Evolutionary conservation across 1,140 invertebrate species (phyloP).

Genomic region (Drosophila rufa): DNA sequence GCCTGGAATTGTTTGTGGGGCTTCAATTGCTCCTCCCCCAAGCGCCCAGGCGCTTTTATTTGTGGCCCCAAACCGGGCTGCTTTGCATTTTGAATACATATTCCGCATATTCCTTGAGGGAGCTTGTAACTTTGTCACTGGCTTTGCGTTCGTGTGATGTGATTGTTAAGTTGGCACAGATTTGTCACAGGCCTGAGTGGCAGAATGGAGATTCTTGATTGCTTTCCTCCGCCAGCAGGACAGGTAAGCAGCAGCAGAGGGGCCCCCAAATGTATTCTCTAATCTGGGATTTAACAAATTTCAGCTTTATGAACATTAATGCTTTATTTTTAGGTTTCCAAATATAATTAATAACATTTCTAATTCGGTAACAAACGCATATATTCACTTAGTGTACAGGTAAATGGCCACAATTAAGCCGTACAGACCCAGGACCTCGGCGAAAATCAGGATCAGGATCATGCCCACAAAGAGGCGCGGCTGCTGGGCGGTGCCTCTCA

Average conservation of each 20-base stretch:
- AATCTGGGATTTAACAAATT: constrained; percentile 2
- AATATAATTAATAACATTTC: background rate
- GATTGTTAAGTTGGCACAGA: constrained; percentile 74
- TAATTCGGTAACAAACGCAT: too few species aligned
- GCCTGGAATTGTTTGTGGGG: constrained; percentile 36
- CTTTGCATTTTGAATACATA: constrained; percentile 75
- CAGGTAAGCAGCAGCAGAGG: background rate
- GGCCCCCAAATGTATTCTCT: background rate
- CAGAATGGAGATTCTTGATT: constrained; percentile 25
- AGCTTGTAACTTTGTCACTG: constrained; percentile 54
- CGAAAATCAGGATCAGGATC: constrained; percentile 98
- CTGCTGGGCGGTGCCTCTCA: constrained; percentile 96
- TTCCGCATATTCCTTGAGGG: constrained; percentile 37
- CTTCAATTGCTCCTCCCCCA: constrained; percentile 51
- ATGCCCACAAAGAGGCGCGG: constrained; percentile 97
- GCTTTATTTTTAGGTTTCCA: background rate
- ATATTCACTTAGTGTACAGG: constrained; percentile 90
- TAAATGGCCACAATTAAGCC: constrained; percentile 97
- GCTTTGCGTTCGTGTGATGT: constrained; percentile 49
- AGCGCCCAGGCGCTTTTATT: constrained; percentile 64
- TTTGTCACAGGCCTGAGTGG: constrained; percentile 54
- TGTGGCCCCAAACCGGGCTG: constrained; percentile 55
- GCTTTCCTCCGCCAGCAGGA: background rate
- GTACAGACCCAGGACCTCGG: constrained; percentile 97
- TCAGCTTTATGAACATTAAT: background rate